Percentiles rank a stretch among this genome's conserved stretches.
Evolutionary conservation across 2,888 invertebrate genomes (phyloP).

Genomic region (Morinoia aosen): DNA sequence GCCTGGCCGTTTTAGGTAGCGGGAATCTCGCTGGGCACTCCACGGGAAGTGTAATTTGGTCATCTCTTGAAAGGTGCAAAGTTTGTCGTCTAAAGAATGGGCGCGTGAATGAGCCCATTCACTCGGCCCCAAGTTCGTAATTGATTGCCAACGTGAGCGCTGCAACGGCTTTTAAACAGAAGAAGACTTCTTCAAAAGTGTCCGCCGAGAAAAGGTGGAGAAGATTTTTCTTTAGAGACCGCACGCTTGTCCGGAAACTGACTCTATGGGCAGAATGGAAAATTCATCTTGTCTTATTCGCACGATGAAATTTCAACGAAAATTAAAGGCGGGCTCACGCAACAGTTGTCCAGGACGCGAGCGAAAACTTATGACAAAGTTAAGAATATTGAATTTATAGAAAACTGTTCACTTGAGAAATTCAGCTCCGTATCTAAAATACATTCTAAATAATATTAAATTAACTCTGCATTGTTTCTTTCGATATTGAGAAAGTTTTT

Average conservation of each 20-base stretch:
- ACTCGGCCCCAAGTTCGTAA: neutral
- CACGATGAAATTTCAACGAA: neutral
- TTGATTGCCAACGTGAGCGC: neutral
- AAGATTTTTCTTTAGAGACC: neutral
- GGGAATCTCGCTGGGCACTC: neutral
- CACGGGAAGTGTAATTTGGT: neutral
- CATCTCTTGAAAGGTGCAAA: slow-evolving; percentile 17
- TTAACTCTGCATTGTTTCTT: too few species aligned
- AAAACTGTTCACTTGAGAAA: too few species aligned
- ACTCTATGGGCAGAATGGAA: neutral
- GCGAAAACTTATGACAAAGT: too few species aligned
- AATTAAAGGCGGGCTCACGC: neutral
- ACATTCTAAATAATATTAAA: too few species aligned
- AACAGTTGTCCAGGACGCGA: too few species aligned
- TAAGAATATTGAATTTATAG: too few species aligned
- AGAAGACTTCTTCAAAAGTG: slow-evolving; percentile 13
- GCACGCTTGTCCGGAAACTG: neutral
- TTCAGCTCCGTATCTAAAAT: too few species aligned
- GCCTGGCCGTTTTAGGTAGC: neutral
- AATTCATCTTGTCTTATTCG: neutral
- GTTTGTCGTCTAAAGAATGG: neutral
- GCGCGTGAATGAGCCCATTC: neutral
- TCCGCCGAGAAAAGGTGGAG: neutral
- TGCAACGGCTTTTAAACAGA: neutral
- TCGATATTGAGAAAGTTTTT: too few species aligned